Conservation (phyloP, 2,113 vertebrate species). For the Oncorhynchus masou region DNA sequence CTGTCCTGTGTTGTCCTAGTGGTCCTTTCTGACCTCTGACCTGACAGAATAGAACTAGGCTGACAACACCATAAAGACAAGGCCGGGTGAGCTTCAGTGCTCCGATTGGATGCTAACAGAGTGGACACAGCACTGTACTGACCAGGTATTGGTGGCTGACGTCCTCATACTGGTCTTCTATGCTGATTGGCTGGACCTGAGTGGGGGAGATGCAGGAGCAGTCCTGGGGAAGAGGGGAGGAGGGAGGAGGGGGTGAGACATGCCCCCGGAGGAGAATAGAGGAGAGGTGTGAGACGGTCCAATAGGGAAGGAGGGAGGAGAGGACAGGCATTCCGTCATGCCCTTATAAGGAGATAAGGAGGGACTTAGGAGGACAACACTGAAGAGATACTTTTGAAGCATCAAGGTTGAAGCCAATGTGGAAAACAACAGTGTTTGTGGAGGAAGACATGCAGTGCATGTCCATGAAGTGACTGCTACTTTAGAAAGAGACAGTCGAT, state of each 20-base stretch:
- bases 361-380: conserved; percentile 21
- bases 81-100: not conserved
- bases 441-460: conserved; percentile 18
- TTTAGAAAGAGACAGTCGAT: not conserved
- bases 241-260: conserved; percentile 66
- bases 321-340: too few species aligned
- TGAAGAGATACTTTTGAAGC: not conserved
- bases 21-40: not conserved
- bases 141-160: conserved; percentile 84
- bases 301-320: too few species aligned
- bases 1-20: not conserved
- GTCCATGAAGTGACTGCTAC: too few species aligned
- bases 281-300: not conserved
- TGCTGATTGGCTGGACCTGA: conserved; percentile 87
- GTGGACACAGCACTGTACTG: conserved; percentile 60
- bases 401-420: not conserved
- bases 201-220: conserved; percentile 95
- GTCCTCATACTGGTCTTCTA: conserved; percentile 85
- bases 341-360: too few species aligned
- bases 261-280: conserved; percentile 17
- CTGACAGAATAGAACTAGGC: not conserved
- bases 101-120: not conserved
- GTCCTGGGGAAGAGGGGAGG: conserved; percentile 76
- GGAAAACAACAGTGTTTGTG: not conserved
- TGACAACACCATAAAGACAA: not conserved